Evolutionary conservation across 2,797 vertebrate genomes (phyloP), one percentile per base, ranked within the genome.

Genomic region (Semotilus atromaculatus): DNA sequence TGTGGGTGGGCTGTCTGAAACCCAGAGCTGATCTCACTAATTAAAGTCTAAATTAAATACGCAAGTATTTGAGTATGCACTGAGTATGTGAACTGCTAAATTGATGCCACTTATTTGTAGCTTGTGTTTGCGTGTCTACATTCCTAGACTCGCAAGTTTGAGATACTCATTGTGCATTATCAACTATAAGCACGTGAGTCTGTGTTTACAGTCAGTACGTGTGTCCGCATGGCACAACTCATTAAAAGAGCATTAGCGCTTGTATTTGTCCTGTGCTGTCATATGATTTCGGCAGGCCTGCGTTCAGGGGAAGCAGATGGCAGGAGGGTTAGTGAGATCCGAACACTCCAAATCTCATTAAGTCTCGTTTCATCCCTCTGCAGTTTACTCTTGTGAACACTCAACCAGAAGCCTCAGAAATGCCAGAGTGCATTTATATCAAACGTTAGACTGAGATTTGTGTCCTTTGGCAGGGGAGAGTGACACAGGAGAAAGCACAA

Each of bases 281-380:
- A 68, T 80, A 81, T 60, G 85, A 71, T 73, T 82, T 73, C 66
- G 74, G 73, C 73, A 51, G 82, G n/a, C 14, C 71, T 67, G 77
- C 60, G 5, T 66, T 81, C 85, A 85, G 71, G 64, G 60, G 72
- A 80, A 85, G 80, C 86, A 89, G 84, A 83, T 87, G 72, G 77
- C 71, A 55, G 68, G 62, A 76, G 67, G 83, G 82, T 85, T 53
- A 71, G 81, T n/a, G 53, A 45, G 45, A 87, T 53, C 75, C 84
- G 34, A 73, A 73, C 86, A 83, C 75, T 62, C 87, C 85, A 87
- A 83, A 90, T 87, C 73, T 89, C 81, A 88, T 88, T 88, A 89
- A 88, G 85, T 87, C 80, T 76, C 64, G 77, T 87, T 85, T 90
- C 51, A 90, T 89, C 88, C 85, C 83, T 82, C 53, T 78, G 70